Base-by-base conservation (phyloP, 2,888 invertebrate species). In the Ectropis crepuscularia region DNA sequence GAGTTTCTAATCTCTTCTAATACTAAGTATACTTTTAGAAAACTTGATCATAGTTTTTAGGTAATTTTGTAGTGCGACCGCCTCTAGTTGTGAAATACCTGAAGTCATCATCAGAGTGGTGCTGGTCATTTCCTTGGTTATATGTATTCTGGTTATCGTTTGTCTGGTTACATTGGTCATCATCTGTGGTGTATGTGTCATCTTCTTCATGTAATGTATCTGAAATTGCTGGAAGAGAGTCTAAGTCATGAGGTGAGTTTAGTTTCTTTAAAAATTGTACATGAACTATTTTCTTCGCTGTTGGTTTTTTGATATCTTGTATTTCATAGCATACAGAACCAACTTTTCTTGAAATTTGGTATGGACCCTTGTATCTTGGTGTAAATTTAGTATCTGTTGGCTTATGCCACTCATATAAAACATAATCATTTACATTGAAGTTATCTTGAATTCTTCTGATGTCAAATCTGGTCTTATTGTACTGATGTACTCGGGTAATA, bases 361-460 rank as follows among this genome's bases (percentile, higher is more conserved):
- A 61, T 55, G 55, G 50, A 6, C 61, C 51, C 46, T 61, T 57
- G 38, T 43, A 61, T 57, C 39, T 57, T 51, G 55, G 45, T 16
- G 61, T 61, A 8, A 61, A 45, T 28, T 54, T 61, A 7, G 36
- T 54, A 42, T 61, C 53, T 37, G 42, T 61, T 11, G 61, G 42
- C 38, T 61, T 39, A 16, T 39, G 55, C 61, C 61, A 55, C 51
- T 61, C 61, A 61, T 55, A 61, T 28, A 61, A 16, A 6, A 57
- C 61, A 61, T 55, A 61, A 16, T 61, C 55, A 42, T 55, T 50
- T 45, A 12, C 38, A 16, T 55, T 48, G 11, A 61, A 61, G 28
- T 48, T 55, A 45, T 61, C 46, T 61, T 55, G n/a, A 10, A 61
- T 6, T 55, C 55, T 53, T 28, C 16, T 28, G 16, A 28, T 28